These are phyloP conservation scores for Geodia barretti DNA, from an alignment of 37 sponge, comb jelly and placozoan genomes.

Conservation along the genomic window DNA sequence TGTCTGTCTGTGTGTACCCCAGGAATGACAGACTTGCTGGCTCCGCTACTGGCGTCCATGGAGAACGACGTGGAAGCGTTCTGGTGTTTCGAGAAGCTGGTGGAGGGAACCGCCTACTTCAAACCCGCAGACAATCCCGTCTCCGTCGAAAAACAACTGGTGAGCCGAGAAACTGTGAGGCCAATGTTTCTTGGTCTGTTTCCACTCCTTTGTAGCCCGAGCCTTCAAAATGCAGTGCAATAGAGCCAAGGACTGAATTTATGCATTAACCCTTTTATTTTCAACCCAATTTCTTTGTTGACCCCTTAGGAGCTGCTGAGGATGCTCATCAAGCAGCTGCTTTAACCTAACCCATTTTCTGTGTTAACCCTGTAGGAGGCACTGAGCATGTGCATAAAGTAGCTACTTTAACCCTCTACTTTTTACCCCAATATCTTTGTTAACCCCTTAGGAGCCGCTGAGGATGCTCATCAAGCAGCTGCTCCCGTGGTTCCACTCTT, in stretches of 20 bases:
- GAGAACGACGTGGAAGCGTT: conserved; percentile 70
- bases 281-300: not conserved
- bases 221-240: too few species aligned
- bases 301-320: conserved; percentile 56
- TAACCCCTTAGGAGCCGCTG: conserved; percentile 54
- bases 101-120: conserved; percentile 49
- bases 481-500: conserved; percentile 60
- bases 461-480: conserved; percentile 46
- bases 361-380: not conserved
- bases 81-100: conserved; percentile 73
- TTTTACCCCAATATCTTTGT: not conserved
- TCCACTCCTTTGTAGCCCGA: not conserved
- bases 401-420: too few species aligned
- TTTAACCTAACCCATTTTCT: conserved; percentile 8
- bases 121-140: conserved; percentile 24
- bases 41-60: conserved; percentile 65
- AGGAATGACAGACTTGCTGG: conserved; percentile 85
- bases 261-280: too few species aligned
- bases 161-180: conserved; percentile 12
- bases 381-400: not conserved
- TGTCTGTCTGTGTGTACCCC: not conserved
- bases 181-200: not conserved
- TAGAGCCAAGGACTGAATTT: too few species aligned
- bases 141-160: conserved; percentile 57
- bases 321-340: conserved; percentile 42